These are phyloP conservation scores for Campaea margaritaria DNA, from an alignment of 2,888 invertebrate genomes.

Conservation along the genomic window DNA sequence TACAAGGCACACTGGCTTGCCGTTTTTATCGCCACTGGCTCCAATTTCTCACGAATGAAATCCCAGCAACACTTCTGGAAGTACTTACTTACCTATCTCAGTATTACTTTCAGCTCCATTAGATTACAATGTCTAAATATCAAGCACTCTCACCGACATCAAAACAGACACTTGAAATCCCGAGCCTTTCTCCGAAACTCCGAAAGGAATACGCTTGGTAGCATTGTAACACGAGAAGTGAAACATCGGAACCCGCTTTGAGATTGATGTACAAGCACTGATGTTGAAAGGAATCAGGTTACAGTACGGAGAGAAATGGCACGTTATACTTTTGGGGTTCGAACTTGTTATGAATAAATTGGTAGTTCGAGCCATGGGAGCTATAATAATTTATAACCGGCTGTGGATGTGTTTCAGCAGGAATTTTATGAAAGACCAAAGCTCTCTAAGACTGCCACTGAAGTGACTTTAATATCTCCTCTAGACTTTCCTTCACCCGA, in stretches of 20 bases:
- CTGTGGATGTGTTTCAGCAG: no score
- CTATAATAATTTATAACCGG: no score
- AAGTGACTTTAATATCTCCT: no score
- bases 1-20: no score
- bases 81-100: constrained; percentile 8
- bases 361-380: no score
- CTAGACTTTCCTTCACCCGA: no score
- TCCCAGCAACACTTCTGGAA: constrained; percentile 1
- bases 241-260: constrained; percentile 36
- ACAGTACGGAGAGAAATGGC: constrained; percentile 17
- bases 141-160: constrained; percentile 13
- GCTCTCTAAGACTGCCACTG: no score
- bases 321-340: constrained; percentile 19
- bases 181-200: constrained; percentile 30
- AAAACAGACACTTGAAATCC: constrained; percentile 24
- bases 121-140: constrained; percentile 24
- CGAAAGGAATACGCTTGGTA: constrained; percentile 23
- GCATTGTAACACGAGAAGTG: constrained; percentile 34
- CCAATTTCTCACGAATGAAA: neutral
- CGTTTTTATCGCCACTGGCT: no score
- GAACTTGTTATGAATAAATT: constrained; percentile 17
- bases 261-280: constrained; percentile 35
- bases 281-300: constrained; percentile 35
- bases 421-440: no score
- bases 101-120: constrained; percentile 18